Evolutionary conservation across 1,140 invertebrate genomes (phyloP).

Genomic region (Scaptomyza hsui): DNA sequence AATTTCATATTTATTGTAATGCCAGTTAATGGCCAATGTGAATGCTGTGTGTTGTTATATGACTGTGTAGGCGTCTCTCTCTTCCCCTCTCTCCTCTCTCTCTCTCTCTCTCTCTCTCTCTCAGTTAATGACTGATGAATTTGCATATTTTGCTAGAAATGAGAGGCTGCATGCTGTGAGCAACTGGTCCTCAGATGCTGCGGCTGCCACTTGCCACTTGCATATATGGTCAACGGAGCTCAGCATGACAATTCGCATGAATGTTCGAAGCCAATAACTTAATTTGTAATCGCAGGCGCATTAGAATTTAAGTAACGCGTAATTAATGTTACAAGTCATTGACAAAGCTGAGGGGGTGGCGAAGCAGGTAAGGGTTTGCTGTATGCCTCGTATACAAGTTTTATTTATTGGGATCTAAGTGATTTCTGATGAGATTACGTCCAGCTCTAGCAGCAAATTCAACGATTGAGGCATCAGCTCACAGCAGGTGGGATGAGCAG

Average conservation of each 20-base stretch:
- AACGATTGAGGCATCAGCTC: slow-evolving; percentile 81
- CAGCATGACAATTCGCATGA: slow-evolving; percentile 79
- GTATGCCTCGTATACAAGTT: slow-evolving; percentile 48
- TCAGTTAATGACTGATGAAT: slow-evolving; percentile 56
- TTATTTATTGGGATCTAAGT: slow-evolving; percentile 84
- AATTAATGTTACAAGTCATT: slow-evolving; percentile 78
- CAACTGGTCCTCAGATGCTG: slow-evolving; percentile 52
- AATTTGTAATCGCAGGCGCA: slow-evolving; percentile 82
- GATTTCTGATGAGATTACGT: slow-evolving; percentile 83
- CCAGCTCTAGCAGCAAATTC: slow-evolving; percentile 39
- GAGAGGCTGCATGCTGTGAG: slow-evolving; percentile 55
- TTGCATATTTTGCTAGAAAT: slow-evolving; percentile 57
- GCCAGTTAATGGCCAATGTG: slow-evolving; percentile 53
- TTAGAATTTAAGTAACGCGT: slow-evolving; percentile 84
- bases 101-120: background rate
- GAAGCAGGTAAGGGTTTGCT: background rate
- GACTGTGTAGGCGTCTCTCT: slow-evolving; percentile 6
- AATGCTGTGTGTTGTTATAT: slow-evolving; percentile 40
- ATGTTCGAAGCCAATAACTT: slow-evolving; percentile 79
- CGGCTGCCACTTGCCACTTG: slow-evolving; percentile 14
- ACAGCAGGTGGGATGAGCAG: slow-evolving; percentile 62
- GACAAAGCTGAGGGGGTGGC: slow-evolving; percentile 8
- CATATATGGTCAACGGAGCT: slow-evolving; percentile 31
- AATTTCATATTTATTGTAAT: slow-evolving; percentile 83
- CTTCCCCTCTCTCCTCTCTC: background rate